Base-by-base conservation (phyloP, 1,140 invertebrate genomes). In the Sitobion miscanthi region DNA sequence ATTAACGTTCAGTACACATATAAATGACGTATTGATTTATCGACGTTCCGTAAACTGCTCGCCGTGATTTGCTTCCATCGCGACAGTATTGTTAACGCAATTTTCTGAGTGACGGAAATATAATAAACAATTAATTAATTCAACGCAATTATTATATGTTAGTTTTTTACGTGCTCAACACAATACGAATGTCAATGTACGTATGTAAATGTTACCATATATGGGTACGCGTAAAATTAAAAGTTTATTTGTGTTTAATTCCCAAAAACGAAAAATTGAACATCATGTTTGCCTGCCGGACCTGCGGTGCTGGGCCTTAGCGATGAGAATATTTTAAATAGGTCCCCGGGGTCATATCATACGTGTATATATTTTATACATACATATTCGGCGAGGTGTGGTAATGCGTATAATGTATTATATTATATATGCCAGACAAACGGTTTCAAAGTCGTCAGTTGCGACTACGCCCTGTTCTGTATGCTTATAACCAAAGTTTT, bases 341-440 rank as follows among this genome's bases (percentile, higher is more conserved):
- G 30, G 62, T 69, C 62, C n/a, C 62, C 30, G n/a, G n/a, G n/a
- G 62, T 77, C 30, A 77, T 77, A 77, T 77, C 62, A 77, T 77
- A 35, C 30, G 14, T 77, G 7, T 77, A 52, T 62, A 62, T 62
- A 30, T 49, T 11, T 52, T 52, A 54, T 54, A 35, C n/a, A n/a
- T n/a, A 77, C 14, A 17, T 77, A n/a, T 30, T 77, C 14, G 62
- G 62, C 62, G 30, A 30, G 62, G 30, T 77, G 30, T 77, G 62
- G 62, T 77, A 77, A 77, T n/a, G 30, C n/a, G 62, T 77, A n/a
- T 77, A 77, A n/a, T 77, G n/a, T n/a, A 69, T 69, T 69, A 69
- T 69, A 69, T 30, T n/a, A 69, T 69, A 77, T 17, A 77, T 17
- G 14, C 14, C n/a, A 77, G 62, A n/a, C 30, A 77, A 77, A 77